Conservation (phyloP, 2,888 invertebrate genomes). For the Stegana nigrithorax region DNA sequence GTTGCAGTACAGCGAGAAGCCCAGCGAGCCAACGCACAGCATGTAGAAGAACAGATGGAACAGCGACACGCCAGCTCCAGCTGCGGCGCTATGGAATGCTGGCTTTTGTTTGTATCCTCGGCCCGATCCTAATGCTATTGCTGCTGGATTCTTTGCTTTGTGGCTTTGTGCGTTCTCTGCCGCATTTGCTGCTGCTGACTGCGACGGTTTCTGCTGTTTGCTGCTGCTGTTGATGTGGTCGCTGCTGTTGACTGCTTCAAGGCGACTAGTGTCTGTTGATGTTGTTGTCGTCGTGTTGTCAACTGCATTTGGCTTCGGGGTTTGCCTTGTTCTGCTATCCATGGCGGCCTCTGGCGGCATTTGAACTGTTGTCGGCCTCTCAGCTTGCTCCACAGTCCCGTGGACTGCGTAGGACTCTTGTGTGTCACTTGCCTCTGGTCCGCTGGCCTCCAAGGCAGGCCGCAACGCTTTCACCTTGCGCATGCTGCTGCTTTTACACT, state of each 20-base stretch:
- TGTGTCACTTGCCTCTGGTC: conserved; percentile 4
- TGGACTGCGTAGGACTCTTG: conserved; percentile 1
- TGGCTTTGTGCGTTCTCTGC: conserved; percentile 20
- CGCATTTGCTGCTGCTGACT: conserved; percentile 22
- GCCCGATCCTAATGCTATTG: too few species aligned
- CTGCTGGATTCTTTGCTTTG: background rate
- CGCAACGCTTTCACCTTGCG: conserved; percentile 55
- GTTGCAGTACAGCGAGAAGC: conserved; percentile 66
- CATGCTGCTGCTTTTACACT: conserved; percentile 38
- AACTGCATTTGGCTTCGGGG: conserved; percentile 35
- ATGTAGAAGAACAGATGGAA: conserved; percentile 66
- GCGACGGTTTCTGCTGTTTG: conserved; percentile 21
- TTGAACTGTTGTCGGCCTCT: conserved; percentile 31
- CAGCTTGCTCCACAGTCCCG: conserved; percentile 18
- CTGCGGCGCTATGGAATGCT: conserved; percentile 32
- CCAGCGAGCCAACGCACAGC: conserved; percentile 67
- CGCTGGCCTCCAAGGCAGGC: conserved; percentile 1
- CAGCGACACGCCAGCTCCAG: conserved; percentile 50
- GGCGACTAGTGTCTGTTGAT: conserved; percentile 39
- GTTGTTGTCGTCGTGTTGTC: conserved; percentile 1
- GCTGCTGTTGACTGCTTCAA: conserved; percentile 26
- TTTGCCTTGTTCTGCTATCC: conserved; percentile 17
- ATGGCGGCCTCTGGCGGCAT: conserved; percentile 28
- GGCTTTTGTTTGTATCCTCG: conserved; percentile 6
- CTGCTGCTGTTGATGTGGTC: conserved; percentile 25